These are phyloP conservation scores for Platyura marginata DNA, from an alignment of 1,140 invertebrate species.

Conservation along the genomic window DNA sequence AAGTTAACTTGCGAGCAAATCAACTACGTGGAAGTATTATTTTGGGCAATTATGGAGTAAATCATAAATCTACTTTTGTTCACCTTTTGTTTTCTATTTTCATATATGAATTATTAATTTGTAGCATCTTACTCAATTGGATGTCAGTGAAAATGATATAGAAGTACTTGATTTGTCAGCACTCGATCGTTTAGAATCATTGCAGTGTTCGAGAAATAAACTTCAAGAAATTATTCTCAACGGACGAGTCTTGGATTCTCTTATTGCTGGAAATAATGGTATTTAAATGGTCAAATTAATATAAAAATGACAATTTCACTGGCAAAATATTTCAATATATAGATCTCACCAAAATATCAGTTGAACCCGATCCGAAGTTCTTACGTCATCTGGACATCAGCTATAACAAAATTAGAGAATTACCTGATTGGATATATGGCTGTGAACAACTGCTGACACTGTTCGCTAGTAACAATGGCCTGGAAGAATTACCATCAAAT, in stretches of 20 bases:
- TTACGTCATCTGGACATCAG: conserved; percentile 58
- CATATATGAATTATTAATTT: conserved; percentile 8
- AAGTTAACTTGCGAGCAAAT: conserved; percentile 53
- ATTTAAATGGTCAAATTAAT: conserved; percentile 10
- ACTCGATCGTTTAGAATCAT: conserved; percentile 43
- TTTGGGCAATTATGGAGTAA: conserved; percentile 65
- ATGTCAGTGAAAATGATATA: conserved; percentile 62
- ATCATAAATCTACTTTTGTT: too few relatives aligned
- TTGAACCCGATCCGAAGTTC: conserved; percentile 41
- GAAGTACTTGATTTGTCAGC: conserved; percentile 53
- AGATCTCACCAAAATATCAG: conserved; percentile 45
- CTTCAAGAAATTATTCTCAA: conserved; percentile 46
- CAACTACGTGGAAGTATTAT: conserved; percentile 63
- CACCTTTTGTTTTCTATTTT: conserved; percentile 4
- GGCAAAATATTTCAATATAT: conserved; percentile 5
- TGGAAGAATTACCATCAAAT: conserved; percentile 48
- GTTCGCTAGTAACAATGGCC: conserved; percentile 53
- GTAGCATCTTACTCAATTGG: conserved; percentile 48
- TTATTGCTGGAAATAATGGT: conserved; percentile 60
- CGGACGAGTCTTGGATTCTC: conserved; percentile 41
- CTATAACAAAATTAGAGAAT: conserved; percentile 49
- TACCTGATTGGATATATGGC: conserved; percentile 62
- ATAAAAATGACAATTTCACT: conserved; percentile 4
- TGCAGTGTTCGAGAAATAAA: conserved; percentile 52
- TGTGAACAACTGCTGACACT: conserved; percentile 50